Evolutionary conservation across 2,113 vertebrate genomes (phyloP).

Genomic region (Aramus guarauna): DNA sequence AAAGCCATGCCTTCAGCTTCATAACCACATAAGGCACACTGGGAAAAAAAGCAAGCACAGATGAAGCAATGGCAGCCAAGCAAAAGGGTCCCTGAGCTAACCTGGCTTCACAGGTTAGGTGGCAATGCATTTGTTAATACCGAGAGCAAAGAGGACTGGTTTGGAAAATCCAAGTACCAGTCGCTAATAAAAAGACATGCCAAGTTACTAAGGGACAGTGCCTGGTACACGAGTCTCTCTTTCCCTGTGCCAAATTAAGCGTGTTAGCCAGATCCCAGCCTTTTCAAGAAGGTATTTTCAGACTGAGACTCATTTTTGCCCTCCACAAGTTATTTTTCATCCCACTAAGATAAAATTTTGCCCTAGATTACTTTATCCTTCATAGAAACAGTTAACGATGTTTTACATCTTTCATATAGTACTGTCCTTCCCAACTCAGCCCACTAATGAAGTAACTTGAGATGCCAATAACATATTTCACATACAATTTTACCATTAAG

Average conservation of each 20-base stretch:
- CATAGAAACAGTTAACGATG: accelerated
- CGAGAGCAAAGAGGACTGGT: not conserved
- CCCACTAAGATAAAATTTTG: not conserved
- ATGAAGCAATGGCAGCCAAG: conserved; percentile 6
- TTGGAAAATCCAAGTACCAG: not conserved
- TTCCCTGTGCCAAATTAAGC: not conserved
- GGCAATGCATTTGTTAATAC: not conserved
- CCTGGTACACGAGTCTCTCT: not conserved
- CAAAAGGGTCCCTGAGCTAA: conserved; percentile 62
- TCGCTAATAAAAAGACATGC: not conserved
- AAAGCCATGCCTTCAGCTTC: not conserved
- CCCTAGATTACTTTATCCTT: not conserved
- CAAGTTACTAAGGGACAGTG: not conserved
- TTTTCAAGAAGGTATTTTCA: not conserved
- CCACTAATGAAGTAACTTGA: not conserved
- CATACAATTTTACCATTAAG: not conserved
- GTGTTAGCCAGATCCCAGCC: not conserved
- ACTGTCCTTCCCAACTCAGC: not conserved
- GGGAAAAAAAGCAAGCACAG: not conserved
- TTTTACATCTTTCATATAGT: not conserved
- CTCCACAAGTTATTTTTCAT: not conserved
- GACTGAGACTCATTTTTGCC: not conserved
- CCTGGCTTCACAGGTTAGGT: conserved; percentile 1
- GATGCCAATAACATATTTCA: not conserved
- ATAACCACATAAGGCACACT: conserved; percentile 46